Base-by-base conservation (phyloP, 2,113 vertebrate species). In the Mesocricetus auratus region DNA sequence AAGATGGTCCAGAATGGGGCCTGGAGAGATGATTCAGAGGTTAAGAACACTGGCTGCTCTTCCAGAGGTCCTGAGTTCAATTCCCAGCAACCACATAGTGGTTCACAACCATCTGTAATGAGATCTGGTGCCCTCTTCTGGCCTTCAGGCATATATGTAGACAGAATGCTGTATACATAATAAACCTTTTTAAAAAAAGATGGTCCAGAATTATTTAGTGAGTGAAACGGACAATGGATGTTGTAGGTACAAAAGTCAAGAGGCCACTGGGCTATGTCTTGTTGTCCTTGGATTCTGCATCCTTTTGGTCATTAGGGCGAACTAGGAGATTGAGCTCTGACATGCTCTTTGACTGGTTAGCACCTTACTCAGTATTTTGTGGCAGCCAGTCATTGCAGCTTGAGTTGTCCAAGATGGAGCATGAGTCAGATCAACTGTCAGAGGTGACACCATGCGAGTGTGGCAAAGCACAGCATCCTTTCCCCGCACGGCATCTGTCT, bases 241-340 rank as follows among this genome's bases (percentile, higher is more conserved):
- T 24, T 19, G n/a, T 1, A 1, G 39, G 7, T 1, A 50, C 0
- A 15, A 3, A 19, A 22, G 36, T 60, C 10, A 22, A 53, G 78
- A 53, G 78, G 26, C 19, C n/a, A 29, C 56, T 16, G 0, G 11
- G 33, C 36, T 36, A 36, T 24, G 7, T n/a, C n/a, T 64, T 53
- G 75, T 36, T 94, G 0, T 82, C 78, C 73, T 33, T 53, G 0
- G 53, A 36, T 10, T 7, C 47, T 6, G 2, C 4, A 0, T 56
- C 42, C 60, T 60, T 64, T 56, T 16, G 4, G 12, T 81, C 56
- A 16, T 4, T 1, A 0, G 26, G 58, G 45, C n/a, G 7, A 56
- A 3, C 17, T 4, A 77, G 75, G 85, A 26, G 45, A 9, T 4
- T 21, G 47, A 88, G 53, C 31, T 47, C 53, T 29, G 26, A 17